phyloP scores from a whole-genome alignment of 2,797 vertebrate genomes.

The Tachyglossus aculeatus region DNA sequence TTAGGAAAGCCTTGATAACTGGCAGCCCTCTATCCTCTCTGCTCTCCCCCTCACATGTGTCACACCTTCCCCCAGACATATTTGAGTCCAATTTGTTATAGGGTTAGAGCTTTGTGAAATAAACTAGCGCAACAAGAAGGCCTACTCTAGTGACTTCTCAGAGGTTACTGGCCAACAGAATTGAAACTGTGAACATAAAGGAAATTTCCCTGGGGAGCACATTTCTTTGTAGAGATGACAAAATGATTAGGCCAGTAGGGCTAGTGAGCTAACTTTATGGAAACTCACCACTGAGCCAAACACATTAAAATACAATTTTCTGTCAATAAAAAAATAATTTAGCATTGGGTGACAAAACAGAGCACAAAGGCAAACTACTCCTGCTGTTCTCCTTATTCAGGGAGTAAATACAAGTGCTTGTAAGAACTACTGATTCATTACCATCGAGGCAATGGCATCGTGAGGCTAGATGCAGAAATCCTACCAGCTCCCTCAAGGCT shows the following conservation, averaged over 20 bases:
- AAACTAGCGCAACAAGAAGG: constrained; percentile 40
- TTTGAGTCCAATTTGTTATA: constrained; percentile 41
- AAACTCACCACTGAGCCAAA: constrained; percentile 36
- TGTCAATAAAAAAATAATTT: constrained; percentile 33
- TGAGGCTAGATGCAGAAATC: too few relatives aligned
- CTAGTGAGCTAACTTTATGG: constrained; percentile 31
- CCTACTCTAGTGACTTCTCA: constrained; percentile 24
- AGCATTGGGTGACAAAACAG: not conserved
- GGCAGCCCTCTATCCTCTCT: not conserved
- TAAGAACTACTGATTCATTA: not conserved
- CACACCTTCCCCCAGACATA: not conserved
- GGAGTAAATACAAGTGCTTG: constrained; percentile 11
- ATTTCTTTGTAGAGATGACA: constrained; percentile 61
- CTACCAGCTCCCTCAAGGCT: too few relatives aligned
- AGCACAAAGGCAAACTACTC: not conserved
- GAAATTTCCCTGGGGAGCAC: constrained; percentile 55
- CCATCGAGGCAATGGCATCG: too few relatives aligned
- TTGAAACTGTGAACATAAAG: constrained; percentile 53
- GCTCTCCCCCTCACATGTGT: not conserved
- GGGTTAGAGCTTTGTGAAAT: constrained; percentile 41
- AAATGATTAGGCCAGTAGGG: constrained; percentile 26
- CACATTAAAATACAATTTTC: constrained; percentile 22
- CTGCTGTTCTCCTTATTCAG: constrained; percentile 14
- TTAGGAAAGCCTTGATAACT: not conserved
- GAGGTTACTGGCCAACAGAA: constrained; percentile 52